Evolutionary conservation across 30 jellyfish, hydroid and myxozoan species (phyloP), one percentile per base, ranked within the genome.

Genomic region (Cassiopea xamachana): DNA sequence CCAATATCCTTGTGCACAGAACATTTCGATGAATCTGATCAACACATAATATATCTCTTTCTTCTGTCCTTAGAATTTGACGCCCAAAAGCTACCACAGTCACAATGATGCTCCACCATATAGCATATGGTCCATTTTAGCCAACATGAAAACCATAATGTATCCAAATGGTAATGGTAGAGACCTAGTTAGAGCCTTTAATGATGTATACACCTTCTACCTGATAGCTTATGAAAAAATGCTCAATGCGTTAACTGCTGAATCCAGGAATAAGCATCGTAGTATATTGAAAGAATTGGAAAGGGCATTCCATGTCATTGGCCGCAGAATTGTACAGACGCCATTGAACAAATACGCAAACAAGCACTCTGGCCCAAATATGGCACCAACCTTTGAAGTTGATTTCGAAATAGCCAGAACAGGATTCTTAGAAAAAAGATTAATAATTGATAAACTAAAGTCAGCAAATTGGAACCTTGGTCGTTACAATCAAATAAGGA

Each of bases 361-460:
- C 79, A 73, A 67, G 82, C 74, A 61, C 2, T 50, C 48, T 67
- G 94, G 94, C n/a, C 89, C 89, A 10, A 77, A 87, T 44, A 84
- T 76, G 6, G 83, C 94, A 6, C 94, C 94, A 1, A 75, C 94
- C 0, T 87, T 87, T 77, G 89, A 87, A 72, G 12, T 75, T 1
- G 64, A 77, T 55, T 76, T 67, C 16, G 79, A 17, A 7, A 1
- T 60, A 5, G 73, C 60, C 59, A 39, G 27, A 45, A n/a, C 73
- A 2, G 60, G 46, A 74, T 43, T 55, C 6, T 44, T 60, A 47
- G 39, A 16, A 71, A 7, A 70, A 10, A 15, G 46, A 1, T 2
- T 1, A 1, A 8, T 45, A 69, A 15, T 69, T 1, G 69, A 69
- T 12, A 43, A 8, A 43, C 72, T 83, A 17, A 68, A 6, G 48